phyloP scores from a whole-genome alignment of 2,113 vertebrate species.

The Oreotrochilus melanogaster region DNA sequence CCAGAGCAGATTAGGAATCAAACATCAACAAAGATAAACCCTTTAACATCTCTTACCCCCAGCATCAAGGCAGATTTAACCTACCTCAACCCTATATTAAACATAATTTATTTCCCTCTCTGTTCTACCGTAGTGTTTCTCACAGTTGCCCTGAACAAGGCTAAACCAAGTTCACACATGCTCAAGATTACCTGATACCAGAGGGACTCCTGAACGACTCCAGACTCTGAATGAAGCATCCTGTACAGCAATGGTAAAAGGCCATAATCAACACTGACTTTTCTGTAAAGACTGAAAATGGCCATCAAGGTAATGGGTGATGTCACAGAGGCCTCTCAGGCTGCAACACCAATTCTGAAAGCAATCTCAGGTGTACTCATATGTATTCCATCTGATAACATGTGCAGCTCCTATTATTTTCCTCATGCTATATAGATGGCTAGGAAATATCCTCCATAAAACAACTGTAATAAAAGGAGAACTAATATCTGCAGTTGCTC shows the following conservation, averaged over 20 bases:
- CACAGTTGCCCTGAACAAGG: background rate
- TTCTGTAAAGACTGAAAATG: background rate
- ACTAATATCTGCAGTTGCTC: background rate
- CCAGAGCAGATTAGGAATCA: background rate
- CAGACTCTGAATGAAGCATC: background rate
- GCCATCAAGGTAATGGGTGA: background rate
- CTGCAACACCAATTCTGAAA: background rate
- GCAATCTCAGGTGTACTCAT: background rate
- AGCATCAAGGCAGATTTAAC: background rate
- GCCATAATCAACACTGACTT: background rate
- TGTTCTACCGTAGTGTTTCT: fast-evolving
- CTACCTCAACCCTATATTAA: background rate
- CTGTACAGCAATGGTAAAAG: background rate
- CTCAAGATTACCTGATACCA: background rate
- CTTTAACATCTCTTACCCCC: background rate
- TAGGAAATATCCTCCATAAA: background rate
- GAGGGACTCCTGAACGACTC: background rate
- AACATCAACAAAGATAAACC: background rate
- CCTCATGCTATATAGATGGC: background rate
- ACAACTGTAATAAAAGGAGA: background rate
- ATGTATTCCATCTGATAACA: background rate
- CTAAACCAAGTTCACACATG: background rate
- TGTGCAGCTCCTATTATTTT: background rate
- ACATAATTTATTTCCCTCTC: background rate
- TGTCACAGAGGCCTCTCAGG: background rate